Evolutionary conservation across 1,140 invertebrate genomes (phyloP), one percentile per base, ranked within the genome.

Genomic region (Amyelois transitella): DNA sequence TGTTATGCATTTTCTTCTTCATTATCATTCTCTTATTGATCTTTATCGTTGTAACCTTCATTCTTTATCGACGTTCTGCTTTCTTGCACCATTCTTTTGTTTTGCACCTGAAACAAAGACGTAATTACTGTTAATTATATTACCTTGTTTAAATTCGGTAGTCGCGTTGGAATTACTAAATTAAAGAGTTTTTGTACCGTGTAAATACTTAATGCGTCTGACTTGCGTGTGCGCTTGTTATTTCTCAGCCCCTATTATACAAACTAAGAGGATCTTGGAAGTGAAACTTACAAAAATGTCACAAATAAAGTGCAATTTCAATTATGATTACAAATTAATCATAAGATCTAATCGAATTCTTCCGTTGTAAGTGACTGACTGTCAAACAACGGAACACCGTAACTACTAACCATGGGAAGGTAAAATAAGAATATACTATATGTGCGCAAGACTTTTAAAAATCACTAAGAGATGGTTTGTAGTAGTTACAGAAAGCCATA

Each of bases 51-150:
- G 59, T 64, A 58, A 52, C 48, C 62, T 49, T 38, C 32, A 44
- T 54, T 18, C 51, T 53, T 57, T 58, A 51, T 18, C 21, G 43
- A 38, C 22, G 58, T 7, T 60, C 50, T 21, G 57, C 53, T 54
- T 54, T 43, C 43, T 56, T 60, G 58, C 67, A 44, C 59, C 73
- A 76, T 79, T 64, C 54, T 77, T 66, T 45, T 43, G 49, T 50
- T 69, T 51, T 65, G 53, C 50, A 66, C 56, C 81, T 86, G 76
- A 54, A 86, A 86, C 75, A 83, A 83, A 74, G 59, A 72, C 21
- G 67, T 62, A 56, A 44, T 72, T 64, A 62, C 25, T 44, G 38
- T 64, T 69, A 72, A 65, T 68, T 62, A 66, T 58, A 55, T 61
- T 56, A 61, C 47, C 52, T 22, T 17, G 49, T 60, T 65, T 50